phyloP scores from a whole-genome alignment of 1,140 invertebrate species.

The Steinernema khuongi region DNA sequence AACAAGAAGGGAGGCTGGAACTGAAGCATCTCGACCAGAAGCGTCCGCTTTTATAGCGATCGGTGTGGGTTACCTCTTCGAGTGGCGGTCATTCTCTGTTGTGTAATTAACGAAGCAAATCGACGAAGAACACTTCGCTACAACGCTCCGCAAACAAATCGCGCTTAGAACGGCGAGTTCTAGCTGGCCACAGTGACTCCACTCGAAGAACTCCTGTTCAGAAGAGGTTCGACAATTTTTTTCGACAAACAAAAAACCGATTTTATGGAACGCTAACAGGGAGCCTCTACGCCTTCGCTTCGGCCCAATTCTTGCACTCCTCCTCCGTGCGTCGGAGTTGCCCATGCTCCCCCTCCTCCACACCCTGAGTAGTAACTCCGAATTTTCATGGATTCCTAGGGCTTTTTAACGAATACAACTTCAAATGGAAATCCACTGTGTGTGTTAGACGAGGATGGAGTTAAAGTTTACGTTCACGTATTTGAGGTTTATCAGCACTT shows the following conservation, averaged over 20 bases:
- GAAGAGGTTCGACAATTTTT: neutral
- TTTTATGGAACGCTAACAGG: neutral
- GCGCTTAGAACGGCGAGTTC: neutral
- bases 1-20: no score
- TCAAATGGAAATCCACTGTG: no score
- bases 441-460: no score
- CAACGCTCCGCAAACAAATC: neutral
- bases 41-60: no score
- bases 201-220: neutral
- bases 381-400: no score
- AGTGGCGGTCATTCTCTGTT: slow-evolving; percentile 3
- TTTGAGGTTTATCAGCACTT: no score
- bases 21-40: no score
- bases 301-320: neutral
- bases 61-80: neutral
- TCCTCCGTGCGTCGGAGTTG: neutral
- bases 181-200: neutral
- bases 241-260: no score
- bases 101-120: neutral
- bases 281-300: neutral
- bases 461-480: no score
- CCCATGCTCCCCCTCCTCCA: neutral
- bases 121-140: neutral
- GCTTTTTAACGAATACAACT: no score
- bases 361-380: no score